Conservation (phyloP, 1,140 invertebrate species). For the Drosophila pallidifrons region DNA sequence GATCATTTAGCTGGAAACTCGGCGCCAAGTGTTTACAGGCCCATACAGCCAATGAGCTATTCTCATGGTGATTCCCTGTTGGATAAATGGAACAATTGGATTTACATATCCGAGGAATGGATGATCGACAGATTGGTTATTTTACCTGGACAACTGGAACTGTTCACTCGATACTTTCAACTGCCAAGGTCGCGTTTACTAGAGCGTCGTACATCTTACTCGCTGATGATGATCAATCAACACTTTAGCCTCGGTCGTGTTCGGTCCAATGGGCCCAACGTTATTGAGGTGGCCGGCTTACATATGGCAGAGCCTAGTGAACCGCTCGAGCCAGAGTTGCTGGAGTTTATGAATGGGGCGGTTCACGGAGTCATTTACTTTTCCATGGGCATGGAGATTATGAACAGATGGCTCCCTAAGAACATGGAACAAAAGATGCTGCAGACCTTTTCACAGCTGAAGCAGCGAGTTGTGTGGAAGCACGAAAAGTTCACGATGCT, state of each 20-base stretch:
- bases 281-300: conserved; percentile 86
- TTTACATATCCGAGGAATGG: conserved; percentile 54
- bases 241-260: conserved; percentile 65
- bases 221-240: conserved; percentile 62
- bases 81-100: conserved; percentile 78
- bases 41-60: conserved; percentile 61
- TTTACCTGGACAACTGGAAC: conserved; percentile 62
- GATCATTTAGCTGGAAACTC: conserved; percentile 51
- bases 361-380: conserved; percentile 87
- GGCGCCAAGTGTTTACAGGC: conserved; percentile 71
- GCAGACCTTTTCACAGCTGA: conserved; percentile 33
- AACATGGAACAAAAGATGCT: conserved; percentile 79
- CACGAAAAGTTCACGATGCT: conserved; percentile 81
- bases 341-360: conserved; percentile 86
- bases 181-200: conserved; percentile 28
- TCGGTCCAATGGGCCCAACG: conserved; percentile 62
- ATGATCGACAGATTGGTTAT: conserved; percentile 22
- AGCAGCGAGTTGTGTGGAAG: conserved; percentile 86
- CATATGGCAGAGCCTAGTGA: conserved; percentile 84
- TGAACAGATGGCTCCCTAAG: conserved; percentile 85
- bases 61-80: conserved; percentile 73
- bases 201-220: conserved; percentile 29
- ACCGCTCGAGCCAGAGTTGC: conserved; percentile 67
- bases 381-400: conserved; percentile 87
- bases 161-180: conserved; percentile 67